phyloP scores from a whole-genome alignment of 2,888 invertebrate genomes.

The Rhogogaster chlorosoma region DNA sequence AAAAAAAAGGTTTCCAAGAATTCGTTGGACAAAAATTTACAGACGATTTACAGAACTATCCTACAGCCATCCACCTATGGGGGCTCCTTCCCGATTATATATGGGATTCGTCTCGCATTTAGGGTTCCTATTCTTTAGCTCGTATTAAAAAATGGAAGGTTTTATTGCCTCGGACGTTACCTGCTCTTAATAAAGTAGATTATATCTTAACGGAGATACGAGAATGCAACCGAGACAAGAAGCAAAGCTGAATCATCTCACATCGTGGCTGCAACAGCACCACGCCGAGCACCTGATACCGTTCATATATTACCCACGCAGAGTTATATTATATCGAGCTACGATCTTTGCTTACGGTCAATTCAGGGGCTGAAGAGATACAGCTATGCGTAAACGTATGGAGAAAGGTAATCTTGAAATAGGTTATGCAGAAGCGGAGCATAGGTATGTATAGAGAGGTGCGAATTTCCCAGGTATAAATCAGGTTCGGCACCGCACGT shows the following conservation, averaged over 20 bases:
- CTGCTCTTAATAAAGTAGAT: constrained; percentile 51
- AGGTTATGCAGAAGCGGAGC: not conserved
- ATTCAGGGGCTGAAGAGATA: constrained; percentile 1
- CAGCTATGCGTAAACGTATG: not conserved
- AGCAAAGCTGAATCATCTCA: not conserved
- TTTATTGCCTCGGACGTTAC: constrained; percentile 46
- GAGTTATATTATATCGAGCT: constrained; percentile 22
- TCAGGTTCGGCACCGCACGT: constrained; percentile 24
- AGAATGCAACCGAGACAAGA: constrained; percentile 31
- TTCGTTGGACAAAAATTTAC: not conserved
- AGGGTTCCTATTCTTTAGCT: constrained; percentile 41
- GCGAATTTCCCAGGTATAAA: constrained; percentile 4
- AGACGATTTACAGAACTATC: not conserved
- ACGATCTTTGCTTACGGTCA: constrained; percentile 28
- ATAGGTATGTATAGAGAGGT: not conserved
- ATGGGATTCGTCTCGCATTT: constrained; percentile 35
- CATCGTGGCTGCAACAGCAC: not conserved
- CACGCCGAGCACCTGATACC: constrained; percentile 48
- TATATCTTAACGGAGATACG: constrained; percentile 15
- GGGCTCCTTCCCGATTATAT: constrained; percentile 19
- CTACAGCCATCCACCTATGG: not conserved
- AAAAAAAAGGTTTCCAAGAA: not conserved
- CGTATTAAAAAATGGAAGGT: constrained; percentile 45
- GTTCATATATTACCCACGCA: constrained; percentile 28
- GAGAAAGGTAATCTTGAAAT: not conserved